A percentile compares a stretch with the other conserved stretches of the same genome.
These are phyloP conservation scores for Rhorus exstirpatorius DNA, from an alignment of 2,888 invertebrate genomes.

Conservation along the genomic window DNA sequence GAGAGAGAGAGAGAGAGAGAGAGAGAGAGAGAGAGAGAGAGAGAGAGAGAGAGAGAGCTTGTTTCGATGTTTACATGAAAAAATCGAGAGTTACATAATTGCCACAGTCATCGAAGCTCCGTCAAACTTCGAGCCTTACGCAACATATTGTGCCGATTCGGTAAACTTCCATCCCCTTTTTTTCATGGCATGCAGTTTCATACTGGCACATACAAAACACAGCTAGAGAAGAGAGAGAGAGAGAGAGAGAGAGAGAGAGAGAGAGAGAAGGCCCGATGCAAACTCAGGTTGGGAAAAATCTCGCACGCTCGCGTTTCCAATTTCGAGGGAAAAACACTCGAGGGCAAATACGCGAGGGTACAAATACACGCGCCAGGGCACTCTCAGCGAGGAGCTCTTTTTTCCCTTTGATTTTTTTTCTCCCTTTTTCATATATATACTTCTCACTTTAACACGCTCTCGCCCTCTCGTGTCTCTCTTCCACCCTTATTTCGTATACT, in stretches of 20 bases:
- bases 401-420: conserved; percentile 37
- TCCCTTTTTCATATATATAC: not conserved
- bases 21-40: too few relatives aligned
- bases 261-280: not conserved
- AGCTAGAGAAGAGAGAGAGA: not conserved
- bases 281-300: conserved; percentile 23
- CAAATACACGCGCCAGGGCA: conserved; percentile 54
- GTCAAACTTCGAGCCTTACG: conserved; percentile 3
- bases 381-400: conserved; percentile 28
- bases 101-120: conserved; percentile 50
- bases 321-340: conserved; percentile 63
- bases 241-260: not conserved
- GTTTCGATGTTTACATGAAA: conserved; percentile 42
- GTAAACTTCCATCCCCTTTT: conserved; percentile 17
- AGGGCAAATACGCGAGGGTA: conserved; percentile 62
- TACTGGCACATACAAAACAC: not conserved
- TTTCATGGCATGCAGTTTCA: conserved; percentile 10
- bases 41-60: too few relatives aligned
- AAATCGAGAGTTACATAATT: conserved; percentile 62
- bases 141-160: conserved; percentile 24
- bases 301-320: conserved; percentile 53
- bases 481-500: not conserved
- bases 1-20: too few relatives aligned
- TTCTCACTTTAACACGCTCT: conserved; percentile 13
- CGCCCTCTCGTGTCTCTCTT: conserved; percentile 5